Base-by-base conservation (phyloP, 2,113 vertebrate species). In the Salvelinus namaycush region DNA sequence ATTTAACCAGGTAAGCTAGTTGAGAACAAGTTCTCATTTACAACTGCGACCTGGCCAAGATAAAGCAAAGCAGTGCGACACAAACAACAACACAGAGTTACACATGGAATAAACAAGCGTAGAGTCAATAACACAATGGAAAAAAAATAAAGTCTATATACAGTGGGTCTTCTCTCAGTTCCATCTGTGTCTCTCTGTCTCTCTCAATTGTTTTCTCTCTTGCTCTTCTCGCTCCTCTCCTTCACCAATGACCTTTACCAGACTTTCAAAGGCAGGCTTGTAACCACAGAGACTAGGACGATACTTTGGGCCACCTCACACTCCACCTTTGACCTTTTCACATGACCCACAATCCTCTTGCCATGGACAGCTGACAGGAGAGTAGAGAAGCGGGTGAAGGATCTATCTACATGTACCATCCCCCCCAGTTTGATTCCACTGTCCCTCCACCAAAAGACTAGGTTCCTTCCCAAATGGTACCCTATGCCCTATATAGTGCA, bases 181-280 rank as follows among this genome's bases (percentile, higher is more conserved):
- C 51, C 5, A 18, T 18, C 51, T 54, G 13, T 54, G 16, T 54
- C 16, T 54, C 51, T 18, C 51, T 16, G 14, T 54, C 5, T 54
- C 51, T 18, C 51, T 16, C 1, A 18, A 4, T 54, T 11, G 31
- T 13, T 31, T 18, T 54, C 51, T 54, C 3, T 18, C 16, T 7
- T 3, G 13, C 51, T 13, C 16, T n/a, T 62, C n/a, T 62, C 59
- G 1, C 59, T 62, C n/a, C 16, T 62, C 7, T 62, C 5, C 59
- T 62, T 62, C 51, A 54, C 27, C 67, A 68, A 31, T 68, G 31
- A 68, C 67, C 67, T 68, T 68, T 68, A 31, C 67, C 31, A 34
- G 16, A 31, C 31, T 68, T 68, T 39, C 18, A 27, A n/a, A 5
- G 6, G 16, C 31, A 62, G 27, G 18, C 26, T 68, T 18, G 29